Percentiles rank a stretch among this genome's conserved stretches.
Conservation (phyloP, 2,113 vertebrate genomes). For the Oncorhynchus tshawytscha region DNA sequence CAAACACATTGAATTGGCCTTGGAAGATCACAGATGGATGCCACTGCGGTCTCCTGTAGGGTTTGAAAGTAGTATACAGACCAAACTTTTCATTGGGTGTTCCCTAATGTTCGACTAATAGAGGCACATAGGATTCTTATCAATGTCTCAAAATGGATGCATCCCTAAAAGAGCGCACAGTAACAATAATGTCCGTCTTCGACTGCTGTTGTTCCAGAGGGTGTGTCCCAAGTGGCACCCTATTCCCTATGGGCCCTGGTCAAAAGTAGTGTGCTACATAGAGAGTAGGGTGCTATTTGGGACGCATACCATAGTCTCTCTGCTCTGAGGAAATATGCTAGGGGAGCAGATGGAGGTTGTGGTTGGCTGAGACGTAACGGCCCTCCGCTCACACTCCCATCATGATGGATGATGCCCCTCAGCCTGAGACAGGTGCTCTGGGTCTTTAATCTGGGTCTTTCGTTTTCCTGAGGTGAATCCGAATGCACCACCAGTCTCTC, state of each 20-base stretch:
- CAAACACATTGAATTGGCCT: background rate
- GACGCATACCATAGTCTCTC: background rate
- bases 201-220: too few species aligned
- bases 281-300: too few species aligned
- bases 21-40: background rate
- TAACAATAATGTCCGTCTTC: too few species aligned
- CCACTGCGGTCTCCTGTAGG: background rate
- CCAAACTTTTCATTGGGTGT: background rate
- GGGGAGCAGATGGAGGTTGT: slow-evolving; percentile 26
- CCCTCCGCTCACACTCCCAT: slow-evolving; percentile 17
- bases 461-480: slow-evolving; percentile 33
- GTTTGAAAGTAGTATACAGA: background rate
- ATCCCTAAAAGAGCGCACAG: too few species aligned
- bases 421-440: slow-evolving; percentile 37
- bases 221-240: too few species aligned
- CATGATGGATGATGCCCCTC: slow-evolving; percentile 60
- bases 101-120: background rate
- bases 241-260: too few species aligned
- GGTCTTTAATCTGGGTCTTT: slow-evolving; percentile 20
- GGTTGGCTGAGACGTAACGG: slow-evolving; percentile 24
- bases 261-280: too few species aligned
- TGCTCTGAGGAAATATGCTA: background rate
- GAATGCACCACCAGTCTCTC: slow-evolving; percentile 31
- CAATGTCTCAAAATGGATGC: too few species aligned
- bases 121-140: too few species aligned